phyloP scores from a whole-genome alignment of 2,888 invertebrate species.

The Helleia helle region DNA sequence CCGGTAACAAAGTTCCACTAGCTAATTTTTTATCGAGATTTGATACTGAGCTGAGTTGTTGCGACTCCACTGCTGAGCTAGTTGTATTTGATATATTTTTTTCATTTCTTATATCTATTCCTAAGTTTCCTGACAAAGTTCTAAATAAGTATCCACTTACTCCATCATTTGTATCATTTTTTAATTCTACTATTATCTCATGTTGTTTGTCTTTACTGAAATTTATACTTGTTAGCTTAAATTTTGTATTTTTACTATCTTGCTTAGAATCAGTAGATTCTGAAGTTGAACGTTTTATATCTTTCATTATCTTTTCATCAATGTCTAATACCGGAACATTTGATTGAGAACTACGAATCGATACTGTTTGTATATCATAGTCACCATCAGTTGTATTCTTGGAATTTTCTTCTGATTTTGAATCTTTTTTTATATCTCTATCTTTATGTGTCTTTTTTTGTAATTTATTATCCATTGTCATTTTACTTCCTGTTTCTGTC shows the following conservation, averaged over 20 bases:
- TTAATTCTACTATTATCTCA: slow-evolving; percentile 29
- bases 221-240: background rate
- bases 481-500: too few species aligned
- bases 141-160: slow-evolving; percentile 24
- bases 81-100: too few species aligned
- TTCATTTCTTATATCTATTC: slow-evolving; percentile 16
- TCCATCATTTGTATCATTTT: slow-evolving; percentile 20
- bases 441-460: too few species aligned
- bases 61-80: too few species aligned
- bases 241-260: background rate
- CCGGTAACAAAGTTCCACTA: slow-evolving; percentile 23
- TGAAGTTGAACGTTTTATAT: background rate
- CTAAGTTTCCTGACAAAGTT: slow-evolving; percentile 25
- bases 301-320: background rate
- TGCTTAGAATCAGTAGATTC: background rate
- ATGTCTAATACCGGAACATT: background rate
- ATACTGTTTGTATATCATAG: too few species aligned
- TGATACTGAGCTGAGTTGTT: too few species aligned
- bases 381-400: too few species aligned
- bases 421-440: too few species aligned
- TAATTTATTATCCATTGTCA: too few species aligned
- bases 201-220: slow-evolving; percentile 19
- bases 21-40: too few species aligned
- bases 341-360: too few species aligned
- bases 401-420: too few species aligned